Conservation (phyloP, 2,888 invertebrate genomes). For the Electrophaes corylata region DNA sequence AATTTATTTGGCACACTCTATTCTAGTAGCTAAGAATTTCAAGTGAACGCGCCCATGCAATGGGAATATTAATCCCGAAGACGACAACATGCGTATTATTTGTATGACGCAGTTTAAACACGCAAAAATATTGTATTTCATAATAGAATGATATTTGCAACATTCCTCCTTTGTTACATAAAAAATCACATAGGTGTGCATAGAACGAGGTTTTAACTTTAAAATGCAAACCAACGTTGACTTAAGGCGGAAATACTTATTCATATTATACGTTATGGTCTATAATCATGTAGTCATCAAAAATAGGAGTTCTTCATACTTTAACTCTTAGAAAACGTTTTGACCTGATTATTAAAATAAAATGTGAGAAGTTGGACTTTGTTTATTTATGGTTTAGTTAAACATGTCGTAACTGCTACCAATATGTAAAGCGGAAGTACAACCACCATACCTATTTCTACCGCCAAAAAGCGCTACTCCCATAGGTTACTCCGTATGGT, state of each 20-base stretch:
- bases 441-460: too few relatives aligned
- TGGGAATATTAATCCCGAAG: slow-evolving; percentile 14
- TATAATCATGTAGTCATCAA: too few relatives aligned
- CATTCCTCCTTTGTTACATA: background rate
- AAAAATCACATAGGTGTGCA: background rate
- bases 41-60: slow-evolving; percentile 13
- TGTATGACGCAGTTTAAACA: background rate
- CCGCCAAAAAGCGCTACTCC: too few relatives aligned
- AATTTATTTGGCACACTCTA: slow-evolving; percentile 48
- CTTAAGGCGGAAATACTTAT: background rate
- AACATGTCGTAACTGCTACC: too few relatives aligned
- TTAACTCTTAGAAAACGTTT: too few relatives aligned
- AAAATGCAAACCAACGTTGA: background rate
- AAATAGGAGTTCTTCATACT: too few relatives aligned
- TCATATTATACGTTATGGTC: background rate
- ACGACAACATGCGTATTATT: too few relatives aligned
- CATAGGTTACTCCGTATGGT: too few relatives aligned
- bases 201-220: background rate
- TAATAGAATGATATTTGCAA: slow-evolving; percentile 6
- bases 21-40: slow-evolving; percentile 31
- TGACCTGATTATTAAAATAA: too few relatives aligned
- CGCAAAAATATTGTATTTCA: background rate
- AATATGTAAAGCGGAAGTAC: too few relatives aligned
- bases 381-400: too few relatives aligned
- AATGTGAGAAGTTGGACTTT: too few relatives aligned